These are phyloP conservation scores for Caenorhabditis wallacei DNA, from an alignment of 2,888 invertebrate genomes.

Conservation along the genomic window DNA sequence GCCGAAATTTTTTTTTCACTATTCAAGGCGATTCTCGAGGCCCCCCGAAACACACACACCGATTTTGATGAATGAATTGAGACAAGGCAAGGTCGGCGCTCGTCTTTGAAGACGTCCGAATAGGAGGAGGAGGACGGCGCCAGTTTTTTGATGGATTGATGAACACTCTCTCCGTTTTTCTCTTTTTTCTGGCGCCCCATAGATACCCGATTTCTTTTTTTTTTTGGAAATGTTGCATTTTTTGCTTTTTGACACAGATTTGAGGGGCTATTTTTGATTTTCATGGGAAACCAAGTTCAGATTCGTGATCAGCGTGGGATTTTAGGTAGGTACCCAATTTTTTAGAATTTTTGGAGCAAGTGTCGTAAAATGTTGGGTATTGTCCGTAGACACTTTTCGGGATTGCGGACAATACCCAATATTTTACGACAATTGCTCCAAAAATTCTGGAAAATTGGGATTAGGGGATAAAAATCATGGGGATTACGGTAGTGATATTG, in stretches of 20 bases:
- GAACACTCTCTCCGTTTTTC: constrained; percentile 1
- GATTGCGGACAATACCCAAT: neutral
- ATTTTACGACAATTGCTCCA: constrained; percentile 1
- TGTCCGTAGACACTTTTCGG: neutral
- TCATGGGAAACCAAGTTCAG: neutral
- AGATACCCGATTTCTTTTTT: neutral
- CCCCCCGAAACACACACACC: too few relatives aligned
- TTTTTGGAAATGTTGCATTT: neutral
- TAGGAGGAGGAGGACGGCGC: constrained; percentile 3
- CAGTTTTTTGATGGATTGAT: constrained; percentile 53
- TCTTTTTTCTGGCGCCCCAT: neutral
- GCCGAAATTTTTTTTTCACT: too few relatives aligned
- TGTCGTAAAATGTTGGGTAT: neutral
- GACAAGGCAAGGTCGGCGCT: constrained; percentile 52
- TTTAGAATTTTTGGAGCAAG: neutral
- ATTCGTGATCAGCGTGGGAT: too few relatives aligned
- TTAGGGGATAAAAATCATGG: neutral
- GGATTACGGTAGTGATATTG: neutral
- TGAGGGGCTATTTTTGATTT: too few relatives aligned
- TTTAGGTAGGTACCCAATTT: neutral
- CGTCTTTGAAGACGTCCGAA: constrained; percentile 23
- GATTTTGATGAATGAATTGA: constrained; percentile 36
- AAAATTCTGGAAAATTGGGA: neutral
- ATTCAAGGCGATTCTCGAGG: too few relatives aligned
- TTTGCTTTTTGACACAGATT: neutral